Evolutionary conservation across 2,797 vertebrate genomes (phyloP), one percentile per base, ranked within the genome.

Genomic region (Apogon hyalosoma): DNA sequence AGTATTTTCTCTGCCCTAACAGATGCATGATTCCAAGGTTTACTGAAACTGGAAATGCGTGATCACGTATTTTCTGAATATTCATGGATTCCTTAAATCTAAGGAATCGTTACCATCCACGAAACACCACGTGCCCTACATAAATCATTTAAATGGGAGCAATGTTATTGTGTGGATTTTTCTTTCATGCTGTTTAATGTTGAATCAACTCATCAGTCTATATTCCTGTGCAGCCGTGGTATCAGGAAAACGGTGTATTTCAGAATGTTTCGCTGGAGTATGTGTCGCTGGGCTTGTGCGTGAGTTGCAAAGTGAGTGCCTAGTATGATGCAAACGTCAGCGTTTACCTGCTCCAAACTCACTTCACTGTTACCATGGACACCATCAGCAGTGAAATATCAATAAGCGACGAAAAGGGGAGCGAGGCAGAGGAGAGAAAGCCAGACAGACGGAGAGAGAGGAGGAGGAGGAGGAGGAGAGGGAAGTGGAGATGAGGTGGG

Each of bases 341-440:
- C 84, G 21, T 64, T 45, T 82, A 90, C 84, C 83, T 84, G 84
- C 86, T 60, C 66, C 73, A 84, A 85, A 85, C 87, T 86, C 83
- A 65, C 70, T 86, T 64, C 57, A 12, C 80, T 74, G 88, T 92
- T 91, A 85, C 91, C 87, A 91, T 90, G 84, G 90, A 87, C 80
- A 92, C 88, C 74, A 71, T 65, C 64, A 57, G 81, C 11, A 64
- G 62, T 79, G 81, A 88, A 87, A 87, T 87, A 89, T 87, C 88
- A 90, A 88, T 85, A 87, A 86, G 85, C 51, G n/a, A 80, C 71
- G 16, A 57, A 41, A 63, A 61, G 43, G 63, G 38, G 69, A 63
- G 48, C 12, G 15, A 58, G 40, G 16, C 59, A 58, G 72, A 57
- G 21, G 41, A n/a, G 60, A 60, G 66, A 49, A 43, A 77, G 40